Conservation (phyloP, 2,888 invertebrate species). For the Cephus runcator region DNA sequence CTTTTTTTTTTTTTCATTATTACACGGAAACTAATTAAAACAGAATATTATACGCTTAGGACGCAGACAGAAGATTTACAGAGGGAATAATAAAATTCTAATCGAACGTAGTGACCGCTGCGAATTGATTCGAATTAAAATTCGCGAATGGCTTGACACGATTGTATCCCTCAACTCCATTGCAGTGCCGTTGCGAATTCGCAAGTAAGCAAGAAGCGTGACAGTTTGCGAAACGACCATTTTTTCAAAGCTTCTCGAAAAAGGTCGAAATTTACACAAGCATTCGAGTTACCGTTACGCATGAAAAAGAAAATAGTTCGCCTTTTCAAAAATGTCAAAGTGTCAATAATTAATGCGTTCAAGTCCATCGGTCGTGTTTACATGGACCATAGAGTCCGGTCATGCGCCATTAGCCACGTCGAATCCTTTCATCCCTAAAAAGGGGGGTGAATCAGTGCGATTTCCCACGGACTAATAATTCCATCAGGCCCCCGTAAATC, state of each 20-base stretch:
- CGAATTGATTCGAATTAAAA: background rate
- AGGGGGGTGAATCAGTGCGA: slow-evolving; percentile 24
- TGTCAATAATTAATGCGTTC: background rate
- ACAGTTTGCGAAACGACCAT: background rate
- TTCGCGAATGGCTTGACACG: background rate
- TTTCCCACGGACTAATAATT: slow-evolving; percentile 13
- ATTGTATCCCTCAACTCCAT: background rate
- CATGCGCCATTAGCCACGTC: slow-evolving; percentile 30
- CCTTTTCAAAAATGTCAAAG: background rate
- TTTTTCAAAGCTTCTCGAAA: background rate
- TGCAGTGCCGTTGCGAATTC: background rate
- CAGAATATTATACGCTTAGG: background rate
- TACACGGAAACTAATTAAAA: background rate
- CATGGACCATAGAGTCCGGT: slow-evolving; percentile 21
- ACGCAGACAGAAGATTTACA: background rate
- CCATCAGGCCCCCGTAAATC: background rate
- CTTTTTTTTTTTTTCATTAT: background rate
- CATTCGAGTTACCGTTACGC: background rate
- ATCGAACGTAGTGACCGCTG: background rate
- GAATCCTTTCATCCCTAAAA: slow-evolving; percentile 23
- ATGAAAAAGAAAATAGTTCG: too few relatives aligned
- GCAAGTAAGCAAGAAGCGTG: background rate
- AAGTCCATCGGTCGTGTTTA: slow-evolving; percentile 8
- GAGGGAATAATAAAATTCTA: background rate
- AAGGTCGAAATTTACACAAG: background rate